phyloP scores from a whole-genome alignment of 2,888 invertebrate genomes.

The Alviniconcha strummeri region DNA sequence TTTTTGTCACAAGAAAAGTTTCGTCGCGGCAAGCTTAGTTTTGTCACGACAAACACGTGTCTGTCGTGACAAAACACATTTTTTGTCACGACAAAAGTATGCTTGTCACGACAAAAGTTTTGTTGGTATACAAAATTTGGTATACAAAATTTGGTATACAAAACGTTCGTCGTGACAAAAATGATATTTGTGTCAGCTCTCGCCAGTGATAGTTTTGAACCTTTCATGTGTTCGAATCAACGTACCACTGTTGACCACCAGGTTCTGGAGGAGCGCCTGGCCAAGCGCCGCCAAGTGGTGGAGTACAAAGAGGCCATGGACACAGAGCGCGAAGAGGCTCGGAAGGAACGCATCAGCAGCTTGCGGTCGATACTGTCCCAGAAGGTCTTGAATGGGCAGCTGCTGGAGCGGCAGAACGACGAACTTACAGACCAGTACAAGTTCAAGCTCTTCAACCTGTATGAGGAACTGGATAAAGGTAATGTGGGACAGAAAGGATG shows the following conservation, averaged over 20 bases:
- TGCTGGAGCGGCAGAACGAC: slow-evolving; percentile 60
- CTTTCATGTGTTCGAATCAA: too few relatives aligned
- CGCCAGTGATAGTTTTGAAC: too few relatives aligned
- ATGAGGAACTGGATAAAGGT: background rate
- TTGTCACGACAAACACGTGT: too few relatives aligned
- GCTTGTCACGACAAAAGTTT: too few relatives aligned
- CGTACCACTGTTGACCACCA: slow-evolving; percentile 30
- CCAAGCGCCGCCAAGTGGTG: slow-evolving; percentile 60
- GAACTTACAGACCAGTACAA: slow-evolving; percentile 61
- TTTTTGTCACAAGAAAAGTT: too few relatives aligned
- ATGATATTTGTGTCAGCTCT: too few relatives aligned
- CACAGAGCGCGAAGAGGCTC: slow-evolving; percentile 49
- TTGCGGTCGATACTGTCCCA: slow-evolving; percentile 50
- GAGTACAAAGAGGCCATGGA: slow-evolving; percentile 59
- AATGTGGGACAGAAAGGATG: background rate
- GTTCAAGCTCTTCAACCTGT: background rate
- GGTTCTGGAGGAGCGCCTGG: slow-evolving; percentile 66
- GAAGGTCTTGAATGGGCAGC: slow-evolving; percentile 56
- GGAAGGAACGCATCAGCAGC: slow-evolving; percentile 47
- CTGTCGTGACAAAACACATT: too few relatives aligned
- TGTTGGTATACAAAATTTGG: too few relatives aligned
- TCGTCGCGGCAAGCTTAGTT: too few relatives aligned
- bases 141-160: too few relatives aligned
- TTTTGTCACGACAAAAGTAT: too few relatives aligned
- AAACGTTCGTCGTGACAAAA: too few relatives aligned